These are phyloP conservation scores for Hofmannophila pseudospretella DNA, from an alignment of 2,888 invertebrate genomes.

Conservation along the genomic window DNA sequence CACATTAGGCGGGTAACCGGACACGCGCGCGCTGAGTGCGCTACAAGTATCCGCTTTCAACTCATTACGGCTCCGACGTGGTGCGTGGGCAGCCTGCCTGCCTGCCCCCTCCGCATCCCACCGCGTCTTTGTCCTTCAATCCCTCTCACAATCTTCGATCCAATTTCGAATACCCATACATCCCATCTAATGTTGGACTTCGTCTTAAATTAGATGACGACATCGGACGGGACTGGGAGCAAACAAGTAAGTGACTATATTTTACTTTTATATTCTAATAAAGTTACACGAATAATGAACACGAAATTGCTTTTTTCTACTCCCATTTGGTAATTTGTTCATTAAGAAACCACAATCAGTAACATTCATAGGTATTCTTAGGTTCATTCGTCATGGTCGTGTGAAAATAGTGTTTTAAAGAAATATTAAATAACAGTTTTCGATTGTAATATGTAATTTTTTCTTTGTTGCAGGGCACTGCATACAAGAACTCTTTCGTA, in stretches of 20 bases:
- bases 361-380: too few relatives aligned
- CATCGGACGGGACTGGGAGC: conserved; percentile 19
- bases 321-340: too few relatives aligned
- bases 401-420: too few relatives aligned
- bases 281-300: too few relatives aligned
- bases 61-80: conserved; percentile 76
- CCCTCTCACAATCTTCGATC: conserved; percentile 74
- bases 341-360: too few relatives aligned
- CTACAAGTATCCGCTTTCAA: conserved; percentile 79
- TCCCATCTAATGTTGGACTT: conserved; percentile 60
- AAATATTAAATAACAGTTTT: too few relatives aligned
- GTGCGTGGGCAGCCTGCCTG: conserved; percentile 60
- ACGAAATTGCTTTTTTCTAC: too few relatives aligned
- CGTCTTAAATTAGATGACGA: conserved; percentile 54
- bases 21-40: conserved; percentile 77
- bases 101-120: conserved; percentile 31
- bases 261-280: background rate
- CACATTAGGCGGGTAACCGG: conserved; percentile 78
- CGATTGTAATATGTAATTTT: too few relatives aligned
- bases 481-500: too few relatives aligned
- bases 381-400: too few relatives aligned
- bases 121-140: conserved; percentile 69
- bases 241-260: conserved; percentile 15
- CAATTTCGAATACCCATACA: conserved; percentile 69
- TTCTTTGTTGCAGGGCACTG: too few relatives aligned